Evolutionary conservation across 2,797 vertebrate species (phyloP), one percentile per base, ranked within the genome.

Genomic region (Rachycentron canadum): DNA sequence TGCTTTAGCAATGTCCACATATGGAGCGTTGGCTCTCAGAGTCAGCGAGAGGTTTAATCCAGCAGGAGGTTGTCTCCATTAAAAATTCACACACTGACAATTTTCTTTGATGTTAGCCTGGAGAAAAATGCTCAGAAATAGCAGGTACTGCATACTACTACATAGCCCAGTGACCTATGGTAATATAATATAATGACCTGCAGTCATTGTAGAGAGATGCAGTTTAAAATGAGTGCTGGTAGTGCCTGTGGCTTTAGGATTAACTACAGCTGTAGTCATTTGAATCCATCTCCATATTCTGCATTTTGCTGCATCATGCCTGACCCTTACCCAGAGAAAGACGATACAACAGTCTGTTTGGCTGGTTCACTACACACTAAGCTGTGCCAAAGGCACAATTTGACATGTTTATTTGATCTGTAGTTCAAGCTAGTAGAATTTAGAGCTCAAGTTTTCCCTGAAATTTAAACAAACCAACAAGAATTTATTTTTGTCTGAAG

Each of bases 221-320:
- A 63, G 68, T 49, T 43, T 32, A 19, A 50, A 36, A 34, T 7
- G 66, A 60, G 79, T 63, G 62, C 56, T 64, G 34, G 28, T 23
- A 2, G 53, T 53, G 74, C 79, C 73, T 82, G 79, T 69, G 71
- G 83, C 62, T 85, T 79, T 67, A 63, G 69, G 63, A 68, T 52
- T 41, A 80, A 60, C 36, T 77, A 69, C 62, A 87, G 79, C 82
- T 64, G 77, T 76, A 76, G 79, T 69, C 69, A 83, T 65, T 67
- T 82, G 68, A 88, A 85, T 83, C 81, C 74, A 69, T 53, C 55
- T 57, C 57, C 69, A 76, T 89, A 78, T 80, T 86, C 74, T 82
- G 56, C 79, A 68, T 86, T 89, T 83, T 87, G 87, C 79, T 88
- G 83, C 79, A 83, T 91, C 90, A 89, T 84, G 79, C 49, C 76